These are phyloP conservation scores for Porites divaricata DNA, from an alignment of 92 coral and sea anemone species.

Conservation along the genomic window DNA sequence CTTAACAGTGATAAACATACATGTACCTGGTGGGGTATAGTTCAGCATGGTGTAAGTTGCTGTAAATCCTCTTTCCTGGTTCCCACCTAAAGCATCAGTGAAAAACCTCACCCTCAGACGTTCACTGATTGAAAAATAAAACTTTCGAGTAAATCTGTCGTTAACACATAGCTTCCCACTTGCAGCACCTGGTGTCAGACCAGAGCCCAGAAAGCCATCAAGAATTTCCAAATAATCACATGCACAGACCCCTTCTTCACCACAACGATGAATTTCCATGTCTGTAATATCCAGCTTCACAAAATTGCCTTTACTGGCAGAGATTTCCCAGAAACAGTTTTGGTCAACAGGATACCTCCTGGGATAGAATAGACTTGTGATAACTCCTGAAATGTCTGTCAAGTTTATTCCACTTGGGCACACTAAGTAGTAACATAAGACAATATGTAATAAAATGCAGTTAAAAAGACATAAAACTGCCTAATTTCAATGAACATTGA, in stretches of 20 bases:
- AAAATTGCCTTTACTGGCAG: constrained; percentile 5
- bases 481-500: too few relatives aligned
- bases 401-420: background rate
- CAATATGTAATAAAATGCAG: background rate
- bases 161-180: background rate
- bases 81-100: background rate
- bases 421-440: background rate
- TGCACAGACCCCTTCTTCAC: background rate
- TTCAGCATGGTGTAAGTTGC: constrained; percentile 9
- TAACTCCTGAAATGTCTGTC: constrained; percentile 21
- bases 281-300: constrained; percentile 1
- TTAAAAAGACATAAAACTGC: too few relatives aligned
- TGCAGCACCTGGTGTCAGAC: background rate
- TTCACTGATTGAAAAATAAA: constrained; percentile 16
- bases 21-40: constrained; percentile 33
- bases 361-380: constrained; percentile 22
- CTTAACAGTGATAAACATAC: background rate
- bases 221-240: constrained; percentile 16
- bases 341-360: constrained; percentile 7
- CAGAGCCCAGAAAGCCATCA: background rate
- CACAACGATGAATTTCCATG: background rate
- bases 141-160: too few relatives aligned
- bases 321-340: constrained; percentile 14
- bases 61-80: background rate
- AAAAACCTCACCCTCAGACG: background rate